phyloP scores from a whole-genome alignment of 2,797 vertebrate species.

The Merluccius polli region DNA sequence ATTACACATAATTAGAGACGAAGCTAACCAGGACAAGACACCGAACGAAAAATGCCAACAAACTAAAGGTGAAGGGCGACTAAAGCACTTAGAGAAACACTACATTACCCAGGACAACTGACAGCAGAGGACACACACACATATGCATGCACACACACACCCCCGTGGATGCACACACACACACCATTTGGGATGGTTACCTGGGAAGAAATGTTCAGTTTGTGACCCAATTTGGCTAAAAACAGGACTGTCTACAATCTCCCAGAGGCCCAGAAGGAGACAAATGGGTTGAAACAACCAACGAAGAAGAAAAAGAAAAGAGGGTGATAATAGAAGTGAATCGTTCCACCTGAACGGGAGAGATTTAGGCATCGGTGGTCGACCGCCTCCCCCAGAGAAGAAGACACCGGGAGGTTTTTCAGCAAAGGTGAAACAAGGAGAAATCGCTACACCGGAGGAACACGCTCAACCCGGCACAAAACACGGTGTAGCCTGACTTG shows the following conservation, averaged over 20 bases:
- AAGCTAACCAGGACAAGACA: not conserved
- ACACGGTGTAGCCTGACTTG: conserved; percentile 49
- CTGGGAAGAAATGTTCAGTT: conserved; percentile 13
- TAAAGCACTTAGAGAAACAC: conserved; percentile 6
- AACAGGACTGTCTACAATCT: conserved; percentile 43
- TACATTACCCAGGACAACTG: not conserved
- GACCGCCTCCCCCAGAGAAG: conserved; percentile 38
- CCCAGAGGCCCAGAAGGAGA: conserved; percentile 36
- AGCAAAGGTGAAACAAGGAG: conserved; percentile 24
- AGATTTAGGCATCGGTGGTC: conserved; percentile 7
- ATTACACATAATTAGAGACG: too few relatives aligned
- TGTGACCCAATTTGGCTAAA: conserved; percentile 33
- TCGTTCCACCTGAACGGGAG: too few relatives aligned
- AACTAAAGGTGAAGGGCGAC: conserved; percentile 2
- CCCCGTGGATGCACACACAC: not conserved
- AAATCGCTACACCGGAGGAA: conserved; percentile 37
- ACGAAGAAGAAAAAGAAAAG: not conserved
- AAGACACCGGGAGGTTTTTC: conserved; percentile 7
- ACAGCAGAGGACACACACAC: not conserved
- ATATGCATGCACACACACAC: not conserved
- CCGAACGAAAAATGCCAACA: not conserved
- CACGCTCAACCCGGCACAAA: conserved; percentile 47
- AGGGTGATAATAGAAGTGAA: conserved; percentile 5
- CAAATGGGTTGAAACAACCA: conserved; percentile 26
- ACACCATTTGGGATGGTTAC: not conserved